Percentiles rank a stretch among this genome's conserved stretches.
phyloP scores from a whole-genome alignment of 2,797 vertebrate genomes.

The Takifugu ocellatus region DNA sequence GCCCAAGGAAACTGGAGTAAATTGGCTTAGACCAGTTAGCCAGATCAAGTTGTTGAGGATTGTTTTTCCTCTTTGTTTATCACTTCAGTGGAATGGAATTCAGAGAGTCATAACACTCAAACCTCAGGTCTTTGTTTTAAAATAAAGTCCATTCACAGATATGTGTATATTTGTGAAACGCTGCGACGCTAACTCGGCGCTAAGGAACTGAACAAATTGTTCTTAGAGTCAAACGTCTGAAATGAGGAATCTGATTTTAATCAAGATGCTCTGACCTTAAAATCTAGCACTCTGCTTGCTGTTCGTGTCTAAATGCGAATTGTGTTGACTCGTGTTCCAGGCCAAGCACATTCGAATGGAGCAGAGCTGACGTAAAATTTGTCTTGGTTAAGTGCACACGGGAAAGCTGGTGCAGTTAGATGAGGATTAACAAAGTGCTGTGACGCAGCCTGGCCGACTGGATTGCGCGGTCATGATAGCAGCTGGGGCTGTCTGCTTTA shows the following conservation, averaged over 20 bases:
- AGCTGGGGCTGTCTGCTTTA: slow-evolving; percentile 33
- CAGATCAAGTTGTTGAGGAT: background rate
- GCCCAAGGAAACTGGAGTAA: background rate
- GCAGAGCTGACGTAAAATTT: slow-evolving; percentile 18
- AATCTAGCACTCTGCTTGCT: no score
- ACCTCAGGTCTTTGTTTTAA: slow-evolving; percentile 9
- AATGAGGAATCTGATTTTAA: no score
- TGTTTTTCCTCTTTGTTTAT: background rate
- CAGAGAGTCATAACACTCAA: background rate
- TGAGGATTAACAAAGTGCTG: slow-evolving; percentile 25
- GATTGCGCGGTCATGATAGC: slow-evolving; percentile 24
- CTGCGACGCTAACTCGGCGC: no score
- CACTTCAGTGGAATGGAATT: no score
- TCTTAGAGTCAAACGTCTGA: slow-evolving; percentile 7
- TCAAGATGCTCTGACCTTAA: no score
- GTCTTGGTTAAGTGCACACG: slow-evolving; percentile 5
- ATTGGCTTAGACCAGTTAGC: background rate
- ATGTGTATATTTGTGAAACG: slow-evolving; percentile 17
- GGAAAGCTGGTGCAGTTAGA: slow-evolving; percentile 21
- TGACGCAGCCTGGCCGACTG: slow-evolving; percentile 29
- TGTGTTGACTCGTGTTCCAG: slow-evolving; percentile 22
- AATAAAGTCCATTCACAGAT: slow-evolving; percentile 15
- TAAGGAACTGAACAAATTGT: background rate
- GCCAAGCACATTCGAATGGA: slow-evolving; percentile 14
- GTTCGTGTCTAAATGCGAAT: background rate